Evolutionary conservation across 2,797 vertebrate species (phyloP).

Genomic region (Notoglanidium macrostoma): DNA sequence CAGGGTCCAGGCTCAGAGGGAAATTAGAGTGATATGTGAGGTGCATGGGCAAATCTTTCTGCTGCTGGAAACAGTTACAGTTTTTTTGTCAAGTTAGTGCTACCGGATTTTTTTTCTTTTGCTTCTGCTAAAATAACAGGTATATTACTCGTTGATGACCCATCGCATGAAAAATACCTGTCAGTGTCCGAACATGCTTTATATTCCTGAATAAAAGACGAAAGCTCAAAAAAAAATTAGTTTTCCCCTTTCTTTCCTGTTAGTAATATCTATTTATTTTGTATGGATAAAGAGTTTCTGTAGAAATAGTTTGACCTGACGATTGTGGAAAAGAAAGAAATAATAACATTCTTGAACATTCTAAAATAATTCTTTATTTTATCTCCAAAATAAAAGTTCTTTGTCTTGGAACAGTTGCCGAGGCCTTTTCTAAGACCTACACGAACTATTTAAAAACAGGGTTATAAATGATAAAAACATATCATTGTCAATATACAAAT

Average conservation of each 20-base stretch:
- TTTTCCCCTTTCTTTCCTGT: too few species aligned
- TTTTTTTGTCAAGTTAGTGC: background rate
- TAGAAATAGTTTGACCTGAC: background rate
- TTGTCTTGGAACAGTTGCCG: background rate
- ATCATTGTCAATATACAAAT: background rate
- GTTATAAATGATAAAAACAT: background rate
- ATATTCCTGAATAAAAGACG: background rate
- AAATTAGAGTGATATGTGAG: conserved; percentile 7
- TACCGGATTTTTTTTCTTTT: background rate
- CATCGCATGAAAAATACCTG: background rate
- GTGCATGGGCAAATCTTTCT: background rate
- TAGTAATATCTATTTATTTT: background rate
- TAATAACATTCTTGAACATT: background rate
- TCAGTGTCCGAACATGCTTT: background rate
- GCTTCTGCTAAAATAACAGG: background rate
- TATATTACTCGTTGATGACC: background rate
- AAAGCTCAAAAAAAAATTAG: background rate
- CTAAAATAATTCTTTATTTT: background rate
- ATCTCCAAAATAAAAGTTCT: background rate
- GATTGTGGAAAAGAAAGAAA: background rate
- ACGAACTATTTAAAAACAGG: background rate
- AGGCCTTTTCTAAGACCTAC: background rate
- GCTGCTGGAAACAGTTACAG: background rate
- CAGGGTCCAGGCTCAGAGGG: conserved; percentile 19
- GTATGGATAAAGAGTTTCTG: background rate